phyloP scores from a whole-genome alignment of 1,140 invertebrate genomes.

The Drosophila miranda region DNA sequence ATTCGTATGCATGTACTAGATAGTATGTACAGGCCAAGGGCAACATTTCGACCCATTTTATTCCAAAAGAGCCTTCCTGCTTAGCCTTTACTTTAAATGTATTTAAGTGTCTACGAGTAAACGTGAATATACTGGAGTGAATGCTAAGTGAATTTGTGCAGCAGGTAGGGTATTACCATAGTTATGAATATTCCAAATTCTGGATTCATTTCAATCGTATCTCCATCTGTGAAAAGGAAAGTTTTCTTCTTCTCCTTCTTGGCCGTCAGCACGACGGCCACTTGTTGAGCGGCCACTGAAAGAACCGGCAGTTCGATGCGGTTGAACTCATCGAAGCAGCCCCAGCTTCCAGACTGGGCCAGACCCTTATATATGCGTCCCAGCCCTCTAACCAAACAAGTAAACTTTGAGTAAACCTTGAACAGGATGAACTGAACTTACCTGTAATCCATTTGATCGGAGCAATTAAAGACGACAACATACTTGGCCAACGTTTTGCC shows the following conservation, averaged over 20 bases:
- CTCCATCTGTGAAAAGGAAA: slow-evolving; percentile 97
- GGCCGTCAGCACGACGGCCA: slow-evolving; percentile 95
- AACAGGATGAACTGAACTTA: slow-evolving; percentile 75
- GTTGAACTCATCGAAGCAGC: slow-evolving; percentile 92
- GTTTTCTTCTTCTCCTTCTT: slow-evolving; percentile 95
- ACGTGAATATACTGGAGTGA: not conserved
- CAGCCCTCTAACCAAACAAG: slow-evolving; percentile 85
- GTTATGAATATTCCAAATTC: slow-evolving; percentile 99
- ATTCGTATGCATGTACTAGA: too few species aligned
- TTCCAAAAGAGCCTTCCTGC: too few species aligned
- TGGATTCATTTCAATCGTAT: slow-evolving; percentile 94
- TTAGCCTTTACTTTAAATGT: too few species aligned
- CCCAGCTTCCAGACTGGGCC: slow-evolving; percentile 97
- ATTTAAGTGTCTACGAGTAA: too few species aligned
- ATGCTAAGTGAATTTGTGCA: not conserved
- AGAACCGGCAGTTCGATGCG: slow-evolving; percentile 97
- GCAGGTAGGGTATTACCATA: slow-evolving; percentile 87
- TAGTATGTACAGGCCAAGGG: too few species aligned
- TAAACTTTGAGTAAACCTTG: too few species aligned
- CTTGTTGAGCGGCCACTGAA: slow-evolving; percentile 98
- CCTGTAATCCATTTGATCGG: slow-evolving; percentile 99
- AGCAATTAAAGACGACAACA: slow-evolving; percentile 99
- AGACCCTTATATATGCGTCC: slow-evolving; percentile 95
- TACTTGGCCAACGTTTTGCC: slow-evolving; percentile 98
- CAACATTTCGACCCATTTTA: too few species aligned